Evolutionary conservation across 2,888 invertebrate species (phyloP), one percentile per base, ranked within the genome.

Genomic region (Lycaena phlaeas): DNA sequence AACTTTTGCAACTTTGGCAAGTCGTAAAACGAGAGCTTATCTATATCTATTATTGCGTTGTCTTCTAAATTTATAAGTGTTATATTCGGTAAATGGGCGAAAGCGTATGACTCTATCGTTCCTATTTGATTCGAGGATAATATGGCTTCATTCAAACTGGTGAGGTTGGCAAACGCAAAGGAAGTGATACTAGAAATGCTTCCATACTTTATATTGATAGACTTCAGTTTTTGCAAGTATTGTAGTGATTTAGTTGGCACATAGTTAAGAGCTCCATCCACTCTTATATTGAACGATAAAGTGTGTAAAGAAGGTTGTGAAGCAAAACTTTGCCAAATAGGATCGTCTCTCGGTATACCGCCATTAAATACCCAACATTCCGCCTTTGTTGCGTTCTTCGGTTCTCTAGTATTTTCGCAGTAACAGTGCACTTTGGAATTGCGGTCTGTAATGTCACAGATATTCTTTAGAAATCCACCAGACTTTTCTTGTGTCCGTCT

Each of bases 311-410:
- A 86, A 36, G 88, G 88, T 68, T 94, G 93, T 22, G 91, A 90
- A 14, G 87, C 85, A 68, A 93, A 92, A 59, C 90, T 87, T 49
- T 87, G 87, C 93, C 94, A 94, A 55, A 91, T 87, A 47, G 88
- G 87, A 63, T 92, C 90, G 53, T 90, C 90, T 44, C 86, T 86
- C 4, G 88, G 86, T 59, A 91, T 86, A 29, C 89, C 89, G 27
- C 87, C 86, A 52, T 88, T 89, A 71, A 92, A 90, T 31, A 94
- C 88, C 88, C 90, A 89, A 66, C 94, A 95, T 68, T 91, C 92
- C 34, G 91, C 92, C 54, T 90, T 89, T 29, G 90, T 89, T 14
- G 90, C 91, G 57, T 87, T 85, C 50, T 70, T 68, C 26, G 72
- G 72, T 43, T 82, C 76, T 41, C 84, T 78, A 34, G 84, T 79